These are phyloP conservation scores for Chiloscyllium plagiosum DNA, from an alignment of 2,113 vertebrate species.

Conservation along the genomic window DNA sequence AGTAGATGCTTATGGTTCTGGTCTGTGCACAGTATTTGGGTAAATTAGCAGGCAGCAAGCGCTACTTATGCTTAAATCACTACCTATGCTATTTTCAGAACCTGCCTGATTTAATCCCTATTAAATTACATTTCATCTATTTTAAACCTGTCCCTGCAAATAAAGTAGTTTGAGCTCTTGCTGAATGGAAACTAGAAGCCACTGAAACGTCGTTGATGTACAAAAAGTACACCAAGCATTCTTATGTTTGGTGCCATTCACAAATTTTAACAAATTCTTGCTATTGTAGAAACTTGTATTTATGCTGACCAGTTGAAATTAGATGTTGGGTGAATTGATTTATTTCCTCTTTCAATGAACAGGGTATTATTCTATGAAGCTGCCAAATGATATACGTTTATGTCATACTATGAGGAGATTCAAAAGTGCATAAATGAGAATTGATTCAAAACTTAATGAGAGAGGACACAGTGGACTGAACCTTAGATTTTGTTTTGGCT, in stretches of 20 bases:
- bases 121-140: neutral
- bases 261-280: neutral
- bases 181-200: neutral
- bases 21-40: too few relatives aligned
- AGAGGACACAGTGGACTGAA: neutral
- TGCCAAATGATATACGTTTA: neutral
- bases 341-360: too few relatives aligned
- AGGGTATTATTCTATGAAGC: too few relatives aligned
- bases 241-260: neutral
- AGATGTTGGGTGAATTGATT: neutral
- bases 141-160: neutral
- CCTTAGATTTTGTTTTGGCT: too few relatives aligned
- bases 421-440: neutral
- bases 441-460: neutral
- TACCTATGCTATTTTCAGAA: too few relatives aligned
- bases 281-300: neutral
- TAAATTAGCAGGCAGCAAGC: too few relatives aligned
- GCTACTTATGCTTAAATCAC: too few relatives aligned
- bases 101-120: neutral
- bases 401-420: neutral
- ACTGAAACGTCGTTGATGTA: neutral
- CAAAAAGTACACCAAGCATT: neutral
- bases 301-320: neutral
- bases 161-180: neutral
- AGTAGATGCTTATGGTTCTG: too few relatives aligned